A percentile compares a stretch with the other conserved stretches of the same genome.
Conservation (phyloP, 1,140 invertebrate species). For the Drosophila ogumai region DNA sequence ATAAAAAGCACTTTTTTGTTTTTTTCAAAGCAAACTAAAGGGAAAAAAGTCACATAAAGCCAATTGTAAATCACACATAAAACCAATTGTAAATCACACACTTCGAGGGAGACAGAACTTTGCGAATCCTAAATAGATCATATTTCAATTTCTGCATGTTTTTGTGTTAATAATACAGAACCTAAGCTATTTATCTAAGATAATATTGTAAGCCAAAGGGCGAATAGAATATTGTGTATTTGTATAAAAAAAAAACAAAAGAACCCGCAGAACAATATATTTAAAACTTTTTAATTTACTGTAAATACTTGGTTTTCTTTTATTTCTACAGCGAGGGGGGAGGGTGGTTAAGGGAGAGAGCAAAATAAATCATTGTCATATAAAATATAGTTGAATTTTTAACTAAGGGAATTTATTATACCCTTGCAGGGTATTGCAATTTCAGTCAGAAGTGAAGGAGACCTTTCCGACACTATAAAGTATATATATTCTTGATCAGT, state of each 20-base stretch:
- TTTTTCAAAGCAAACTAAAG: constrained; percentile 8
- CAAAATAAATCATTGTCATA: background rate
- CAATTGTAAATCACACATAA: constrained; percentile 20
- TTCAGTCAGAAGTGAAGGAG: too few species aligned
- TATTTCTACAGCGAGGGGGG: background rate
- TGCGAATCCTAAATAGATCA: constrained; percentile 49
- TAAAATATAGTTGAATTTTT: background rate
- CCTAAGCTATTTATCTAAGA: constrained; percentile 62
- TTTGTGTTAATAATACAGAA: constrained; percentile 75
- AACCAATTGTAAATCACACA: constrained; percentile 38
- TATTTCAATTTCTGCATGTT: constrained; percentile 68
- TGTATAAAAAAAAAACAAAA: constrained; percentile 65
- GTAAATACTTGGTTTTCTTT: background rate
- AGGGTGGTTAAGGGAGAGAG: background rate
- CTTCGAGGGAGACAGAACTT: constrained; percentile 22
- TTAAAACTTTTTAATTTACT: constrained; percentile 72
- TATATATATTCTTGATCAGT: too few species aligned
- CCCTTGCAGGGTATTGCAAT: too few species aligned
- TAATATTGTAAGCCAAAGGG: constrained; percentile 64
- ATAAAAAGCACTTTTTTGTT: constrained; percentile 18
- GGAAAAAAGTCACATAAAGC: constrained; percentile 14
- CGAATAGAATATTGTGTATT: constrained; percentile 64
- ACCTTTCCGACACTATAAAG: too few species aligned
- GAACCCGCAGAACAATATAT: constrained; percentile 63
- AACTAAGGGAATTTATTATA: too few species aligned